Evolutionary conservation across 2,888 invertebrate genomes (phyloP).

Genomic region (Hofmannophila pseudospretella): DNA sequence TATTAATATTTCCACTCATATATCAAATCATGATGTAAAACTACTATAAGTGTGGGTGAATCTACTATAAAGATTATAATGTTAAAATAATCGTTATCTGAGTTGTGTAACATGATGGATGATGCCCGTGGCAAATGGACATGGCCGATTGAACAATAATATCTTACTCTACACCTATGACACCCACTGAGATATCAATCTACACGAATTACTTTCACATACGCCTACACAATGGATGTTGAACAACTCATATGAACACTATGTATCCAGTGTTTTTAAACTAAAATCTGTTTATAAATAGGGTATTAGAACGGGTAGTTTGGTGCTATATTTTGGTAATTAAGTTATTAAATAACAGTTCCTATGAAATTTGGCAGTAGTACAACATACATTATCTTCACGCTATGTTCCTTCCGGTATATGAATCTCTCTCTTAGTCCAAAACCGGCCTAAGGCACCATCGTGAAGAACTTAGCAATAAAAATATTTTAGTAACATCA

Average conservation of each 20-base stretch:
- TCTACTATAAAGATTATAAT: slow-evolving; percentile 8
- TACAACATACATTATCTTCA: no score
- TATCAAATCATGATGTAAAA: slow-evolving; percentile 12
- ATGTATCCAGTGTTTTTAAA: no score
- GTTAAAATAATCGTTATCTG: slow-evolving; percentile 11
- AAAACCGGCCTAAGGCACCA: no score
- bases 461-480: no score
- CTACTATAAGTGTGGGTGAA: slow-evolving; percentile 12
- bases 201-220: slow-evolving; percentile 45
- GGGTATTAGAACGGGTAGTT: no score
- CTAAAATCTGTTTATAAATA: no score
- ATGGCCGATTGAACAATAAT: slow-evolving; percentile 17
- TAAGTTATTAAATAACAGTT: no score
- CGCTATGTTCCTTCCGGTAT: no score
- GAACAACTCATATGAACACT: not conserved
- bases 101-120: slow-evolving; percentile 25
- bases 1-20: not conserved
- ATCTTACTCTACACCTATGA: slow-evolving; percentile 34
- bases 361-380: no score
- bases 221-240: slow-evolving; percentile 27
- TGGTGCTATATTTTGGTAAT: no score
- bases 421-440: no score
- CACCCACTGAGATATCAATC: slow-evolving; percentile 51
- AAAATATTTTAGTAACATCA: no score
- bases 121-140: slow-evolving; percentile 13